Evolutionary conservation across 2,888 invertebrate genomes (phyloP).

Genomic region (Papilio elwesi): DNA sequence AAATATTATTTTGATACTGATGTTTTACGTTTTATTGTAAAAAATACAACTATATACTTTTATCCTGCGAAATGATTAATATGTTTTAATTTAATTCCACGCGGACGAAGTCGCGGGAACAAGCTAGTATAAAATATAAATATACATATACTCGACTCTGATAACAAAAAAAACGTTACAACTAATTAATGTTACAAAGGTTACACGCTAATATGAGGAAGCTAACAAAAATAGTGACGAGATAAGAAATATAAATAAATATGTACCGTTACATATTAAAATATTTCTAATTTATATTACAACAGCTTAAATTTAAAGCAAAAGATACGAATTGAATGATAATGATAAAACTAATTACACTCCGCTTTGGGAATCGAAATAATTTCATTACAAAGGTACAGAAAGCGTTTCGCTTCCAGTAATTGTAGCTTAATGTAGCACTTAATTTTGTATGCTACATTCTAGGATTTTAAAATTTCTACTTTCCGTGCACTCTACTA

Average conservation of each 20-base stretch:
- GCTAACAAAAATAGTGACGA: no score
- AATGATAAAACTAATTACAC: constrained; percentile 23
- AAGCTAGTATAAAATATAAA: no score
- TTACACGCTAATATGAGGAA: no score
- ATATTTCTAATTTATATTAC: not conserved
- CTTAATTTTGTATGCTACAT: constrained; percentile 14
- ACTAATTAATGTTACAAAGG: no score
- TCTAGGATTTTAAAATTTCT: constrained; percentile 8
- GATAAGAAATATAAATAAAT: not conserved
- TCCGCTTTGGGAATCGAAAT: constrained; percentile 1
- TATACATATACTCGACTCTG: no score
- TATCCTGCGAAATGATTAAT: no score
- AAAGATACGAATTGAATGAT: constrained; percentile 11
- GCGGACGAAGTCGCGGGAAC: no score
- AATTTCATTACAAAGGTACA: constrained; percentile 10
- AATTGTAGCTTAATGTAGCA: constrained; percentile 29
- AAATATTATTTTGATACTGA: no score
- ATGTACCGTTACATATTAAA: not conserved
- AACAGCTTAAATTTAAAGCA: not conserved
- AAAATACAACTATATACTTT: no score
- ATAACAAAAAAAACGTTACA: no score
- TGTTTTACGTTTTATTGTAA: no score
- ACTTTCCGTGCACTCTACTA: not conserved
- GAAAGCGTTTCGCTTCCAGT: constrained; percentile 25
- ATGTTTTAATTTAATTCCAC: no score